Evolutionary conservation across 2,113 vertebrate genomes (phyloP).

Genomic region (Pseudorhombus dupliciocellatus): DNA sequence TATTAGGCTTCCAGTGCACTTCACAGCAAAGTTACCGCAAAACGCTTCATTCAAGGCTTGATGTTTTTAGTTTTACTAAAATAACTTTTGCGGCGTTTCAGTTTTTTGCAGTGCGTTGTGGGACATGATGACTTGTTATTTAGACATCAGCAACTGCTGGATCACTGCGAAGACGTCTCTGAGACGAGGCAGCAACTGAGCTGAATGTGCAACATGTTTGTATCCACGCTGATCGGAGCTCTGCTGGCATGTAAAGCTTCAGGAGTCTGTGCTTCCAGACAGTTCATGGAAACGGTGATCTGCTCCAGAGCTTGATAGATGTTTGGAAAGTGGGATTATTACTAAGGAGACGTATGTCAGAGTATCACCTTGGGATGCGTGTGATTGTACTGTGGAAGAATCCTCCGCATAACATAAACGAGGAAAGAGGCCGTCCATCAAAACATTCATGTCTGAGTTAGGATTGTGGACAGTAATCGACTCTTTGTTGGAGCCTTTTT

Average conservation of each 20-base stretch:
- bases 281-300: neutral
- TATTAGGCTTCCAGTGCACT: conserved; percentile 14
- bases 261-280: neutral
- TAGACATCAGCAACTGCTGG: conserved; percentile 30
- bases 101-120: conserved; percentile 11
- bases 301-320: neutral
- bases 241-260: neutral
- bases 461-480: conserved; percentile 39
- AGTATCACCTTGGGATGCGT: conserved; percentile 6
- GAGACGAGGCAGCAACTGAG: conserved; percentile 3
- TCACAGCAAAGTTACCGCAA: conserved; percentile 1
- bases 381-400: conserved; percentile 30
- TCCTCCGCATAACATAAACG: conserved; percentile 44
- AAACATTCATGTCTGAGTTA: conserved; percentile 29
- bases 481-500: conserved; percentile 32
- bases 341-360: neutral
- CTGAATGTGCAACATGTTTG: neutral
- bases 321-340: conserved; percentile 14
- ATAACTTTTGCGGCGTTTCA: conserved; percentile 11
- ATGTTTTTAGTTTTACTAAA: neutral
- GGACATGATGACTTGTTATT: conserved; percentile 36
- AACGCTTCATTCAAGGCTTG: neutral
- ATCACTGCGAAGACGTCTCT: conserved; percentile 2
- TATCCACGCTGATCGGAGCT: neutral
- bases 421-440: conserved; percentile 43